These are phyloP conservation scores for Psittacula echo DNA, from an alignment of 2,797 vertebrate species.

Conservation along the genomic window DNA sequence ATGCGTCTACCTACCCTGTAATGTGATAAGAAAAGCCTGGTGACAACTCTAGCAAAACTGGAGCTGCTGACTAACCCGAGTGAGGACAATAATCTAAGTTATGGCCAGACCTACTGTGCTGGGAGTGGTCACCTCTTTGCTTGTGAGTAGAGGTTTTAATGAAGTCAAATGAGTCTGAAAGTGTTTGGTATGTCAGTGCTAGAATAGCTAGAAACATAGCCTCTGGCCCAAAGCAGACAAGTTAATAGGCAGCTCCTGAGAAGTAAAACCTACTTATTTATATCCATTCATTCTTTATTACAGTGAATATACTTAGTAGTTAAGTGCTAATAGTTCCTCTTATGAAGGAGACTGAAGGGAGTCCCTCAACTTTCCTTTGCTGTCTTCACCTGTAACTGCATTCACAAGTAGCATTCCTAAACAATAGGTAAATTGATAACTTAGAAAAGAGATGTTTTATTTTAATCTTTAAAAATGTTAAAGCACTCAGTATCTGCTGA, in stretches of 20 bases:
- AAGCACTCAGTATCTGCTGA: not conserved
- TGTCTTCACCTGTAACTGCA: not conserved
- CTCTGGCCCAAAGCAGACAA: not conserved
- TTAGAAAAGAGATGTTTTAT: not conserved
- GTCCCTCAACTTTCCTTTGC: not conserved
- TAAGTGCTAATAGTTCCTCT: not conserved
- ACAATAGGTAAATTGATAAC: not conserved
- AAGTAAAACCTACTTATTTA: not conserved
- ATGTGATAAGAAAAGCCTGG: not conserved
- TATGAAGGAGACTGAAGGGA: not conserved
- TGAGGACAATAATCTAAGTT: not conserved
- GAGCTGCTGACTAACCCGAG: not conserved
- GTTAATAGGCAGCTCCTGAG: not conserved
- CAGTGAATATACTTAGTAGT: not conserved
- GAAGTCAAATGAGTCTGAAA: not conserved
- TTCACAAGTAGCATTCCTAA: not conserved
- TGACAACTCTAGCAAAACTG: not conserved
- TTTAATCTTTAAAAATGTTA: not conserved
- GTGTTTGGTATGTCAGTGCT: not conserved
- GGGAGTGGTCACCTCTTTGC: not conserved
- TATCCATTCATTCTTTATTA: not conserved
- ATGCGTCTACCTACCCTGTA: not conserved
- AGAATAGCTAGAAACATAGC: not conserved
- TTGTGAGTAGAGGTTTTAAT: not conserved
- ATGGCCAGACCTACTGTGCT: not conserved